A percentile compares a stretch with the other conserved stretches of the same genome.
These are phyloP conservation scores for Decapterus maruadsi DNA, from an alignment of 2,797 vertebrate genomes.

Conservation along the genomic window DNA sequence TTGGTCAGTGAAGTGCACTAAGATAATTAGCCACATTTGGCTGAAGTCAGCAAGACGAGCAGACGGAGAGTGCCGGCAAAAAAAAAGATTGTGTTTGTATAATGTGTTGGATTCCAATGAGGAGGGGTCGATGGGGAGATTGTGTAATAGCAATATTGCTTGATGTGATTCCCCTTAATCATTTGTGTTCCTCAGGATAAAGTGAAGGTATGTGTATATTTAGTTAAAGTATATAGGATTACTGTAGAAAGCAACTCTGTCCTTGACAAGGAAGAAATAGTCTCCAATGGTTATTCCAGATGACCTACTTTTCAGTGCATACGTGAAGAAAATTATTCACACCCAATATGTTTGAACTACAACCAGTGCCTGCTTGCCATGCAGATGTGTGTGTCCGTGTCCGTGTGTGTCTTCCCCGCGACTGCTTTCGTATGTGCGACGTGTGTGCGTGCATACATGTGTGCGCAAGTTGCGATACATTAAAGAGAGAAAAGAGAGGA, in stretches of 20 bases:
- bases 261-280: constrained; percentile 19
- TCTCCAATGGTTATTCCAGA: constrained; percentile 51
- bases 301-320: constrained; percentile 73
- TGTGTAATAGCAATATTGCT: constrained; percentile 37
- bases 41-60: constrained; percentile 73
- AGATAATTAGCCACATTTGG: constrained; percentile 67
- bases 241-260: constrained; percentile 22
- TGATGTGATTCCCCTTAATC: constrained; percentile 33
- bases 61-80: constrained; percentile 37
- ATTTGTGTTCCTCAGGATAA: constrained; percentile 1
- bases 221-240: not conserved
- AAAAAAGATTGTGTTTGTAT: constrained; percentile 48
- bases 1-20: constrained; percentile 54
- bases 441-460: constrained; percentile 8
- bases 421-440: not conserved
- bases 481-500: constrained; percentile 35
- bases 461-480: constrained; percentile 44
- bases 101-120: constrained; percentile 42
- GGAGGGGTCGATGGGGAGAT: constrained; percentile 26
- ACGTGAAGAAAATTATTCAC: constrained; percentile 46
- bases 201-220: constrained; percentile 10
- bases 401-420: not conserved
- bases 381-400: constrained; percentile 16
- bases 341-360: constrained; percentile 56
- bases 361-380: constrained; percentile 29